phyloP scores from a whole-genome alignment of 2,888 invertebrate species.

The Mesorhabditis belari region DNA sequence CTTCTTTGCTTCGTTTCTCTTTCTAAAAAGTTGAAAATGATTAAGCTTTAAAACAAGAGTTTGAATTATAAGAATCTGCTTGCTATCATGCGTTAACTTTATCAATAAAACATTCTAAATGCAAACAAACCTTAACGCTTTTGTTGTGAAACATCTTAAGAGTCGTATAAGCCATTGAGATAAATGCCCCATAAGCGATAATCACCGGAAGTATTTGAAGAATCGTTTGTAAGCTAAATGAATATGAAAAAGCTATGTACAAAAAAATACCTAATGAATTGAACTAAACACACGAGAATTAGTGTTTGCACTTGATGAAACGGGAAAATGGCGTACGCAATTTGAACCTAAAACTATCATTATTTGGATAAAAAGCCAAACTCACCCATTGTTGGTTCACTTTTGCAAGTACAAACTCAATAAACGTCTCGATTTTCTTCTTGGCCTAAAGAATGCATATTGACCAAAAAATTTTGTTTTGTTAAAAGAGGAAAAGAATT shows the following conservation, averaged over 20 bases:
- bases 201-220: slow-evolving; percentile 31
- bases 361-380: neutral
- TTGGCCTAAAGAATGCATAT: no score
- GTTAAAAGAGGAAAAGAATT: no score
- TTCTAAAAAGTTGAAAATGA: neutral
- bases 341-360: slow-evolving; percentile 16
- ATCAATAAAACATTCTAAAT: no score
- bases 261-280: slow-evolving; percentile 36
- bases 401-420: slow-evolving; percentile 39
- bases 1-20: slow-evolving; percentile 1
- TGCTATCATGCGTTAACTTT: no score
- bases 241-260: no score
- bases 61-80: no score
- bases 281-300: slow-evolving; percentile 41
- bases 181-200: slow-evolving; percentile 29
- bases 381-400: slow-evolving; percentile 29
- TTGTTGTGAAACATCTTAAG: slow-evolving; percentile 36
- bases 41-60: no score
- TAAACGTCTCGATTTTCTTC: slow-evolving; percentile 24
- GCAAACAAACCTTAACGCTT: neutral
- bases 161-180: slow-evolving; percentile 38
- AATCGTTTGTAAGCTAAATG: slow-evolving; percentile 30
- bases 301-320: slow-evolving; percentile 45
- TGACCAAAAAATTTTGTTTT: no score
- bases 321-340: slow-evolving; percentile 40